Evolutionary conservation across 2,797 vertebrate genomes (phyloP), one percentile per base, ranked within the genome.

Genomic region (Eupleurogrammus muticus): DNA sequence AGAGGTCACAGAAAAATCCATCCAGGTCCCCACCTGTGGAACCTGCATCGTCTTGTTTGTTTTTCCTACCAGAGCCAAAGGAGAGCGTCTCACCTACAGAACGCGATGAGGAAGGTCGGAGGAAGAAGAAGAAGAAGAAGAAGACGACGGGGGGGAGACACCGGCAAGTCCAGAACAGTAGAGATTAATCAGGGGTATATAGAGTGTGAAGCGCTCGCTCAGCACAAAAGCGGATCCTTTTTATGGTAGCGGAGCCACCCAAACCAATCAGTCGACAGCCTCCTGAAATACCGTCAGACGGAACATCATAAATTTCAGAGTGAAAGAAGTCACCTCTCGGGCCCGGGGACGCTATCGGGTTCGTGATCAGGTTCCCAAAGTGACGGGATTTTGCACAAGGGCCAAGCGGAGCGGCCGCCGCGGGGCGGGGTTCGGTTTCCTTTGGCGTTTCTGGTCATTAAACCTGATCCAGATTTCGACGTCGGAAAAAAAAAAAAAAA

Each of bases 261-360:
- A 87, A 89, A 90, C 91, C 92, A 93, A 93, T 93, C 63, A 85
- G 80, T 76, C 87, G 6, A 20, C 75, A 72, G 85, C 74, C 57
- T 87, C 92, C 91, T 90, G 89, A 94, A 94, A 94, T 94, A 94
- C 82, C 83, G 49, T 54, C 6, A 11, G 66, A 84, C 70, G 63
- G 73, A 84, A 82, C 66, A 70, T 90, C 83, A 0, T 88, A 79
- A 84, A 90, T 77, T 85, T 84, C 20, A 36, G 46, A 49, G 0
- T 7, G 24, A 47, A 65, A 49, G 75, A 89, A 79, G 84, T 80
- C 2, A 14, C 50, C 70, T 81, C 58, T 19, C 5, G 9, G 28
- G 62, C 54, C 13, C 19, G 52, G 56, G 66, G 35, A 72, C 6
- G 7, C 44, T 52, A 40, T 75, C 70, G 1, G 42, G 66, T 84